Base-by-base conservation (phyloP, 2,888 invertebrate species). In the Psylliodes chrysocephalus region DNA sequence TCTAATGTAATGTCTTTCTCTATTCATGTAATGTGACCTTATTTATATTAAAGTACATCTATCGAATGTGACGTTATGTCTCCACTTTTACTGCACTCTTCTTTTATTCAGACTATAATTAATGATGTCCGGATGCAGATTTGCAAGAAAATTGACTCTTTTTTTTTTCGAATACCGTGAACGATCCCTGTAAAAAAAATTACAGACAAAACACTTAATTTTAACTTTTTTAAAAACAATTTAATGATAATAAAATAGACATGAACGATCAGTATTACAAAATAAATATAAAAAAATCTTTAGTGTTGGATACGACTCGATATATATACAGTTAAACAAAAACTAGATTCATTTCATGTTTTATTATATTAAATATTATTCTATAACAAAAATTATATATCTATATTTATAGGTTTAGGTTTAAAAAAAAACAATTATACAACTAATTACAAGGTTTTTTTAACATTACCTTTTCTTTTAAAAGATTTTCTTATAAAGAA, bases 401-500 rank as follows among this genome's bases (percentile, higher is more conserved):
- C 74, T 77, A 76, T 76, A 69, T 75, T 71, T 75, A 78, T 72
- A 75, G 71, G 60, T 67, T 75, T 75, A 75, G 73, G 74, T 75
- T 76, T 73, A 49, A 78, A 77, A 77, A 78, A 79, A 81, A 80
- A 79, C 78, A 80, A 81, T 78, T 80, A 77, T 81, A 81, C 80
- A 81, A 80, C 78, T 81, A 81, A 80, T 81, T 81, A 81, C 79
- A 80, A 78, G 77, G 75, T 75, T 77, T 77, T 77, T 77, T 77
- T 76, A 80, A 79, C 79, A 78, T 78, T 72, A 73, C 70, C 68
- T 72, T 61, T 72, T 78, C 18, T 59, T 59, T 63, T 77, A 77
- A 79, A 79, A 78, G 75, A 78, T 80, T 80, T 80, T 81, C 80
- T 81, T 81, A 80, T 80, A 80, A 81, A 80, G 79, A 81, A 81